A percentile compares a stretch with the other conserved stretches of the same genome.
Conservation (phyloP, 2,797 vertebrate species). For the Cuculus canorus region DNA sequence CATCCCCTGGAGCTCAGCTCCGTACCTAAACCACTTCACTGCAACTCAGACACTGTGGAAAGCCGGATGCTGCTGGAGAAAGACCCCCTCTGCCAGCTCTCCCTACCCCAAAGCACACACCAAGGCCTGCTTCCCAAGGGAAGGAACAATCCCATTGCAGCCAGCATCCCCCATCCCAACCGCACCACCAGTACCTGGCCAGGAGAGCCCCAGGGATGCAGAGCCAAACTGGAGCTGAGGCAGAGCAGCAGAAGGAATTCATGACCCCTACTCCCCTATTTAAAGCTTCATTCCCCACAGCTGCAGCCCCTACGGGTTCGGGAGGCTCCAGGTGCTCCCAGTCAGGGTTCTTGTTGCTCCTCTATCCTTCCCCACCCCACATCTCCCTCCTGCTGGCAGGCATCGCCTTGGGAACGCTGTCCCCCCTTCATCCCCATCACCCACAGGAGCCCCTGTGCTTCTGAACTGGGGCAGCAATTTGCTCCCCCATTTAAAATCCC, state of each 20-base stretch:
- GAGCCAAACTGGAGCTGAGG: fast-evolving
- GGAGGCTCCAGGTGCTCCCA: neutral
- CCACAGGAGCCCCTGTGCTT: fast-evolving
- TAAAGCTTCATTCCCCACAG: neutral
- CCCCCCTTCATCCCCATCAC: fast-evolving
- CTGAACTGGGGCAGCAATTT: fast-evolving
- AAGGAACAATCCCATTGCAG: neutral
- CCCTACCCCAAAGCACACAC: neutral
- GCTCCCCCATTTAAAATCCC: neutral
- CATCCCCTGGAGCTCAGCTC: too few relatives aligned
- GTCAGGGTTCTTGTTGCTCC: neutral
- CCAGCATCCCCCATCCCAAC: fast-evolving
- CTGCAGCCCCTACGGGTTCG: fast-evolving
- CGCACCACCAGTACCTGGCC: neutral
- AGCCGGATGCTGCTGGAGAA: neutral
- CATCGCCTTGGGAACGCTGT: fast-evolving
- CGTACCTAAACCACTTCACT: fast-evolving
- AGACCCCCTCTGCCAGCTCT: fast-evolving
- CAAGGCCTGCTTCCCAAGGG: neutral
- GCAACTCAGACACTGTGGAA: neutral
- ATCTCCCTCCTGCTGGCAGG: neutral
- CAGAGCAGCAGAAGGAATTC: fast-evolving
- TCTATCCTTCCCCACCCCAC: neutral
- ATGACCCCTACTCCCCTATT: fast-evolving
- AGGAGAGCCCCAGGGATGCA: fast-evolving